A percentile compares a stretch with the other conserved stretches of the same genome.
Evolutionary conservation across 2,113 vertebrate genomes (phyloP).

Genomic region (Pluvianellus socialis): DNA sequence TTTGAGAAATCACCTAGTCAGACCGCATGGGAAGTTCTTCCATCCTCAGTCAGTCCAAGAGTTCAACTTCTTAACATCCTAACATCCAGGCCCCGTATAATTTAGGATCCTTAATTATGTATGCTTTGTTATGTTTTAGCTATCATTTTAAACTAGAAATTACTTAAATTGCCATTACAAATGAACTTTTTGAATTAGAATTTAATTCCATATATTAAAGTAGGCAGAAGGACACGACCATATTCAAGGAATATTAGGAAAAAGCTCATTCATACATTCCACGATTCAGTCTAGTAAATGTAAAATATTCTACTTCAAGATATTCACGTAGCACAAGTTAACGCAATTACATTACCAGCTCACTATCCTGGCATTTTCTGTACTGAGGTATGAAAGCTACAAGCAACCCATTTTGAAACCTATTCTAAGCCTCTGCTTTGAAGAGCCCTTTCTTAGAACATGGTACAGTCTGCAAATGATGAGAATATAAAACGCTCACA

Average conservation of each 20-base stretch:
- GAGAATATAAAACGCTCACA: not conserved
- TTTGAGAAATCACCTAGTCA: not conserved
- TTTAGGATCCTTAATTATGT: not conserved
- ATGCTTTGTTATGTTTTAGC: not conserved
- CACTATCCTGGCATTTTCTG: not conserved
- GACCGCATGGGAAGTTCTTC: not conserved
- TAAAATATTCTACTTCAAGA: not conserved
- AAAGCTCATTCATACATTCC: not conserved
- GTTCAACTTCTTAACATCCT: not conserved
- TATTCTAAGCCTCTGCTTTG: not conserved
- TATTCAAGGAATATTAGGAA: not conserved
- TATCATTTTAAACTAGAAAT: not conserved
- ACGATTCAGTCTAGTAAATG: not conserved
- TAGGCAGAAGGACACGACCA: too few species aligned
- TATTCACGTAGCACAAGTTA: not conserved
- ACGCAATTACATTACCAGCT: not conserved
- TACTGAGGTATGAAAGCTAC: not conserved
- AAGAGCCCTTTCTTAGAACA: not conserved
- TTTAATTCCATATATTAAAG: not conserved
- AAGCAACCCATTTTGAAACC: not conserved
- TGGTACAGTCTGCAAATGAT: not conserved
- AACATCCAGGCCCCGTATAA: not conserved
- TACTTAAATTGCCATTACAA: not conserved
- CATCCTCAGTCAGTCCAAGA: not conserved
- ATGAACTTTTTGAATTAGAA: not conserved